Base-by-base conservation (phyloP, 2,888 invertebrate genomes). In the Microplitis manilae region DNA sequence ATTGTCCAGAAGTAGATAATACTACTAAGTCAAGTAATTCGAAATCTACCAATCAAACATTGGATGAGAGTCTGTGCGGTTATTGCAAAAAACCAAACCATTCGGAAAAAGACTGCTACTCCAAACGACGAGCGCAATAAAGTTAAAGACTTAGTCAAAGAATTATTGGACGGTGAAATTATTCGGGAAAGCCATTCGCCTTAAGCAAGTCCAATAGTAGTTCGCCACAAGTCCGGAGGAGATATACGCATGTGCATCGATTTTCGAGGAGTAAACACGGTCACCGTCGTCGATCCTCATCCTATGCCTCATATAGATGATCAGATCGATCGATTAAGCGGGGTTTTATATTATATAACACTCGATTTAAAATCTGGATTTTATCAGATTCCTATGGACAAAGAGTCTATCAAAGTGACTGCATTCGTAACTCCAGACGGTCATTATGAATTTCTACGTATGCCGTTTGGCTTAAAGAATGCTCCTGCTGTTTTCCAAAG, bases 221-320 rank as follows among this genome's bases (percentile, higher is more conserved):
- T 85, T 6, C 84, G 84, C 4, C 38, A 76, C 1, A 85, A 84
- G 71, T 71, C 80, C 68, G 80, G 79, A 38, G 81, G 80, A 6
- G 81, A 82, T 62, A 61, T 79, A 20, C 76, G 84, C 13, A 69
- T 85, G 59, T 83, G 83, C 68, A 62, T 86, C 2, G 85, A 85
- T 77, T 88, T 82, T 17, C 75, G 87, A 5, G 38, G 41, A 7
- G 65, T 88, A 1, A 89, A 89, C 75, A 72, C 74, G 5, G 78
- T 82, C 2, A 89, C 87, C 0, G 77, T 84, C 0, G 84, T 85
- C 6, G 85, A 87, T 73, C 79, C 41, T 2, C 88, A 86, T 74
- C 89, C 88, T 0, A 80, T 90, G 76, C 87, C 90, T 1, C 81
- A 84, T 20, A 87, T 90, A 1, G 87, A 89, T 30, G 90, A 90